Conservation (phyloP, 1,140 invertebrate genomes). For the Anagrus nilaparvatae region DNA sequence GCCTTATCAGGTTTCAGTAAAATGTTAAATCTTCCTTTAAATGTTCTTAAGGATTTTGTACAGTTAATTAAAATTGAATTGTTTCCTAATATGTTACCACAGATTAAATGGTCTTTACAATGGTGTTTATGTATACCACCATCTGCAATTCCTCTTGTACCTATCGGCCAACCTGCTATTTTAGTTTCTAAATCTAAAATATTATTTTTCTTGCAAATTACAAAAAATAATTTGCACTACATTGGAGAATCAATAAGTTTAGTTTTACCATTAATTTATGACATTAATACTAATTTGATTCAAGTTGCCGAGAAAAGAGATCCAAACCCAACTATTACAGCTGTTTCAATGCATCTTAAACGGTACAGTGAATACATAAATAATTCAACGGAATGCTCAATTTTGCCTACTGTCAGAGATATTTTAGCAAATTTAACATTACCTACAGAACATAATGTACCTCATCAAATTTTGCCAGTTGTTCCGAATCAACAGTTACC, state of each 20-base stretch:
- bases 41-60: conserved; percentile 84
- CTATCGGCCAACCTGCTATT: conserved; percentile 59
- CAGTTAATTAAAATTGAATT: conserved; percentile 79
- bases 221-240: conserved; percentile 53
- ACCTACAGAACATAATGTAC: conserved; percentile 54
- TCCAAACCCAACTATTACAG: conserved; percentile 50
- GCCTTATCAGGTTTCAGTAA: conserved; percentile 72
- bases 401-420: conserved; percentile 81
- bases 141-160: conserved; percentile 70
- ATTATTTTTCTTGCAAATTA: conserved; percentile 83
- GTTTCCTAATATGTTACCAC: conserved; percentile 51
- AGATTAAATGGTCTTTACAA: conserved; percentile 75
- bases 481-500: too few species aligned
- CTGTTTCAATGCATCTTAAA: conserved; percentile 56
- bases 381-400: conserved; percentile 65
- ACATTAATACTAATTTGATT: conserved; percentile 73
- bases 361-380: conserved; percentile 60
- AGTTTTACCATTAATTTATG: conserved; percentile 81
- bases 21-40: conserved; percentile 69
- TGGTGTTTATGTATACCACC: conserved; percentile 86
- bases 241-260: conserved; percentile 70
- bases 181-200: conserved; percentile 71
- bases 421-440: conserved; percentile 68
- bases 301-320: conserved; percentile 74
- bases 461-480: conserved; percentile 31